Evolutionary conservation across 2,888 invertebrate genomes (phyloP).

Genomic region (Alviniconcha strummeri): DNA sequence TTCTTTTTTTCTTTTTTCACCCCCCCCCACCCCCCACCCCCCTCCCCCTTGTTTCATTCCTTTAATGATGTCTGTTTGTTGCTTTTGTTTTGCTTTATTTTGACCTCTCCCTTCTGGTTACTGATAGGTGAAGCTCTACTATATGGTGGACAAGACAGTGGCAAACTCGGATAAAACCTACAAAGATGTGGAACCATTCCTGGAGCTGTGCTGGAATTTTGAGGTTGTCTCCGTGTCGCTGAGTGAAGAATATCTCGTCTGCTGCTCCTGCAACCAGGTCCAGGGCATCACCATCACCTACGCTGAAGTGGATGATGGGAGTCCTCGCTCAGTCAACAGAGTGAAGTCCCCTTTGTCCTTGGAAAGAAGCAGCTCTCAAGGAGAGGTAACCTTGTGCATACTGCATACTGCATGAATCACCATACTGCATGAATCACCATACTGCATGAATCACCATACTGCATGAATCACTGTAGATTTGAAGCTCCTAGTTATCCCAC

Average conservation of each 20-base stretch:
- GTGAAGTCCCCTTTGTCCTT: constrained; percentile 7
- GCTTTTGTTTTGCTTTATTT: constrained; percentile 47
- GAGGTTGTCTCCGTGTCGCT: constrained; percentile 78
- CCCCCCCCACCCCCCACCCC: too few species aligned
- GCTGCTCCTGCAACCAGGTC: constrained; percentile 79
- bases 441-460: too few species aligned
- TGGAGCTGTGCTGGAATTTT: constrained; percentile 81
- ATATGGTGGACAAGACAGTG: constrained; percentile 59
- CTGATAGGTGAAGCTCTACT: constrained; percentile 77
- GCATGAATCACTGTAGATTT: too few species aligned
- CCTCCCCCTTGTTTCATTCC: too few species aligned
- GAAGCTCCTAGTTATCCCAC: too few species aligned
- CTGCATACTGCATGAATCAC: too few species aligned
- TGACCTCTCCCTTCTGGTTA: constrained; percentile 72
- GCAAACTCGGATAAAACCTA: constrained; percentile 54
- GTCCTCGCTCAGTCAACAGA: constrained; percentile 16
- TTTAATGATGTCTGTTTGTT: too few species aligned
- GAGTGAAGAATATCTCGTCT: constrained; percentile 82
- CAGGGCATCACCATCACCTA: constrained; percentile 78
- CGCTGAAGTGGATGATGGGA: constrained; percentile 18
- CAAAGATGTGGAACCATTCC: constrained; percentile 70
- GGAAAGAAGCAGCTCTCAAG: constrained; percentile 8
- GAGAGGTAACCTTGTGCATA: background rate
- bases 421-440: too few species aligned
- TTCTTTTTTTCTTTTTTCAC: too few species aligned